Evolutionary conservation across 1,140 invertebrate genomes (phyloP).

Genomic region (Aphelinus atriplicis): DNA sequence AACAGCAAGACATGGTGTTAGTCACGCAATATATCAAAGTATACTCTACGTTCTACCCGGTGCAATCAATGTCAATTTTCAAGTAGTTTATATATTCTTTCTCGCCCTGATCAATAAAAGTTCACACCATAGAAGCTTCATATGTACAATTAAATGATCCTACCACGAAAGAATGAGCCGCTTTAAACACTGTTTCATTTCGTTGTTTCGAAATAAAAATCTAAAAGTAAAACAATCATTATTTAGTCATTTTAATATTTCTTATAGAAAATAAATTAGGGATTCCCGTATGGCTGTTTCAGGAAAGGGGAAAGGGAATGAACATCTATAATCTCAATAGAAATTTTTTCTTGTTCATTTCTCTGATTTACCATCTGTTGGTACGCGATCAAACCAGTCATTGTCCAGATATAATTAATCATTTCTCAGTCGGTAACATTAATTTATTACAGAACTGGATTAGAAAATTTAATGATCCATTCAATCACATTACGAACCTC

Average conservation of each 20-base stretch:
- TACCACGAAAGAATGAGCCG: constrained; percentile 35
- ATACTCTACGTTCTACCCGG: constrained; percentile 51
- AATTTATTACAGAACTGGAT: constrained; percentile 18
- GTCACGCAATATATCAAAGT: constrained; percentile 42
- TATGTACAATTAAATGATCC: constrained; percentile 28
- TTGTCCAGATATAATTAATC: constrained; percentile 44
- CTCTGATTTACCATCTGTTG: constrained; percentile 36
- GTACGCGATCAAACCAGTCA: constrained; percentile 41
- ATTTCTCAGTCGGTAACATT: constrained; percentile 25
- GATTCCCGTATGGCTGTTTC: constrained; percentile 29
- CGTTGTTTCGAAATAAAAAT: constrained; percentile 30
- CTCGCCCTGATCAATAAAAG: constrained; percentile 7
- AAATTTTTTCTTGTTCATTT: constrained; percentile 21
- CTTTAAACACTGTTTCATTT: constrained; percentile 33
- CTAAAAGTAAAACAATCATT: too few species aligned
- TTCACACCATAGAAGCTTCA: not conserved
- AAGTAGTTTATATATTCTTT: not conserved
- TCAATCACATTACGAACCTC: too few species aligned
- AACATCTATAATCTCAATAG: too few species aligned
- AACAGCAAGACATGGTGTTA: constrained; percentile 50
- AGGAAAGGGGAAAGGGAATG: not conserved
- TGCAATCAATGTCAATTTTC: constrained; percentile 39
- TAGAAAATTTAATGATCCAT: constrained; percentile 2
- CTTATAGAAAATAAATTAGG: not conserved
- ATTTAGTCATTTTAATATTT: too few species aligned